Conservation (phyloP, 2,888 invertebrate species). For the Coremacera marginata region DNA sequence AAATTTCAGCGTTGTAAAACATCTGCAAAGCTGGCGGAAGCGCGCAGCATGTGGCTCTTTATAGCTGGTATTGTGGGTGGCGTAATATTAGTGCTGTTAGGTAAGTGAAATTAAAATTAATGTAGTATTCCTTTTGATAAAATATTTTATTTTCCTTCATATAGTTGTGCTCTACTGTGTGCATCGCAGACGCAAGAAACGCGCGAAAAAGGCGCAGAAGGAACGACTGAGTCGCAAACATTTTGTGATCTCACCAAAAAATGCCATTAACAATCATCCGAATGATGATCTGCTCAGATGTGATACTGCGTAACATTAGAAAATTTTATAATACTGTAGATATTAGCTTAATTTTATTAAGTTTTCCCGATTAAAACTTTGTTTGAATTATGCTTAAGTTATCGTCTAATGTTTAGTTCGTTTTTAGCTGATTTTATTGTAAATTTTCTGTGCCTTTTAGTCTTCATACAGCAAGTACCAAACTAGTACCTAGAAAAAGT, state of each 20-base stretch:
- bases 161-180: conserved; percentile 61
- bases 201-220: conserved; percentile 52
- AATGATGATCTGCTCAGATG: conserved; percentile 59
- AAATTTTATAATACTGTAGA: not conserved
- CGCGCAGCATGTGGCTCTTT: conserved; percentile 60
- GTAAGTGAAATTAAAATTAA: conserved; percentile 52
- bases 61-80: conserved; percentile 58
- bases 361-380: not conserved
- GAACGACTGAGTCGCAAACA: conserved; percentile 54
- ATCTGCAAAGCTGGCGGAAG: conserved; percentile 55
- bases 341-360: not conserved
- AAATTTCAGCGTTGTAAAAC: conserved; percentile 58
- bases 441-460: not conserved
- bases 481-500: conserved; percentile 8
- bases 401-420: not conserved
- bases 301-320: conserved; percentile 57
- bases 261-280: conserved; percentile 55
- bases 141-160: not conserved
- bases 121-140: not conserved
- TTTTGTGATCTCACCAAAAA: conserved; percentile 61
- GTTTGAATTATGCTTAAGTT: conserved; percentile 33
- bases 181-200: conserved; percentile 55
- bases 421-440: conserved; percentile 15
- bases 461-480: conserved; percentile 32
- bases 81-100: conserved; percentile 53